A percentile compares a stretch with the other conserved stretches of the same genome.
Evolutionary conservation across 2,797 vertebrate genomes (phyloP).

Genomic region (Dallia pectoralis): DNA sequence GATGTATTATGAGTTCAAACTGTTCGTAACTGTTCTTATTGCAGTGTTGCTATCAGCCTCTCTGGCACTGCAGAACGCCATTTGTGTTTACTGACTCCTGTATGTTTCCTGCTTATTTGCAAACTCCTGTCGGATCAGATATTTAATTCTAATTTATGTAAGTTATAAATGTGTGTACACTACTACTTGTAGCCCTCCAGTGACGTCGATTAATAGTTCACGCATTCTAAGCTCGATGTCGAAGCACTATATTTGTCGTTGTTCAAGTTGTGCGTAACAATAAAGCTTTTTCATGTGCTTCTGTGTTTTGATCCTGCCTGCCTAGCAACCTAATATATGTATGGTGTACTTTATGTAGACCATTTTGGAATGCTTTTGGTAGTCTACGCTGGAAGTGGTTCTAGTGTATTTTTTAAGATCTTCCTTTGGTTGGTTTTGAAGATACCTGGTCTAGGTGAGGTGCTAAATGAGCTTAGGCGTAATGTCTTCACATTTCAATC

Average conservation of each 20-base stretch:
- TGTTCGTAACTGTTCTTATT: constrained; percentile 64
- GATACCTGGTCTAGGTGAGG: neutral
- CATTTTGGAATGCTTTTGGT: neutral
- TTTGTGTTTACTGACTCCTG: constrained; percentile 50
- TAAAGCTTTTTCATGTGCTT: constrained; percentile 81
- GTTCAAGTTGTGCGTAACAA: constrained; percentile 84
- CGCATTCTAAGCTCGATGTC: constrained; percentile 76
- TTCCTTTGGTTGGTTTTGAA: neutral
- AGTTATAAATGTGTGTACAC: constrained; percentile 67
- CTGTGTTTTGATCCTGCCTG: constrained; percentile 6
- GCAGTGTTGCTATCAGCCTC: constrained; percentile 70
- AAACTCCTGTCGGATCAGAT: constrained; percentile 80
- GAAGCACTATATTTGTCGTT: constrained; percentile 76
- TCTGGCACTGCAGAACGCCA: constrained; percentile 53
- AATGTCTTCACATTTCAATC: neutral
- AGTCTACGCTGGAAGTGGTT: neutral
- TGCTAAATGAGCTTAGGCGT: constrained; percentile 10
- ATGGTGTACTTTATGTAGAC: neutral
- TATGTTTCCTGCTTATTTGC: constrained; percentile 77
- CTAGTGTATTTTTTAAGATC: neutral
- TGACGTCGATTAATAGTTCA: constrained; percentile 79
- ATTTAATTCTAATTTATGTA: constrained; percentile 76
- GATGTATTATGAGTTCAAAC: constrained; percentile 40
- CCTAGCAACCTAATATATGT: neutral
- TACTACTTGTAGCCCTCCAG: constrained; percentile 51